Percentiles rank a stretch among this genome's conserved stretches.
These are phyloP conservation scores for Mus spicilegus DNA, from an alignment of 2,113 vertebrate species.

Conservation along the genomic window DNA sequence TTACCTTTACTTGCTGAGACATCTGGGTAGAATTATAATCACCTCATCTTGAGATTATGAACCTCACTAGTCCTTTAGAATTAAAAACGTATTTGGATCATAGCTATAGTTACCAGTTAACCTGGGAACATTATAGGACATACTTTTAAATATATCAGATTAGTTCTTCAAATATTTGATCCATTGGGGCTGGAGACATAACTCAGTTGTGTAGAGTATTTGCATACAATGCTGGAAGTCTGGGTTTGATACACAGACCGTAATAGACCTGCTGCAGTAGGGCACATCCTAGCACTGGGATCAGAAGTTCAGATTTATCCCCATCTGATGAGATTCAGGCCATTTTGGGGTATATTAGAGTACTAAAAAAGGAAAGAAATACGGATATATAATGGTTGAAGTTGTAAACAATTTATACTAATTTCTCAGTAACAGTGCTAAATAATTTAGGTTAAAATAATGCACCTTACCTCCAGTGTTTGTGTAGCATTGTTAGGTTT, in stretches of 20 bases:
- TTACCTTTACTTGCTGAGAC: background rate
- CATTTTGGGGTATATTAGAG: background rate
- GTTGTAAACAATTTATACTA: background rate
- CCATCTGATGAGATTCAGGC: background rate
- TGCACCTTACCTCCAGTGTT: background rate
- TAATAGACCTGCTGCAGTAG: no score
- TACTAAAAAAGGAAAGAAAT: background rate
- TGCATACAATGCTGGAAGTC: background rate
- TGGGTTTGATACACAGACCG: background rate
- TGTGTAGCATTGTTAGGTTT: background rate
- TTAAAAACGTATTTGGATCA: conserved; percentile 3
- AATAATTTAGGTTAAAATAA: background rate
- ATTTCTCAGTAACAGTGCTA: background rate
- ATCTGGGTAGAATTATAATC: conserved; percentile 16
- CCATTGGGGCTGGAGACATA: background rate
- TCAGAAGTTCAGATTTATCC: background rate
- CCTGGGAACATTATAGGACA: background rate
- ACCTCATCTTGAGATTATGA: background rate
- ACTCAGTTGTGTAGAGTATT: background rate
- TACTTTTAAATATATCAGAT: conserved; percentile 28
- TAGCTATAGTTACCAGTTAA: background rate
- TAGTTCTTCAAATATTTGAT: background rate
- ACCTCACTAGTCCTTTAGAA: conserved; percentile 1
- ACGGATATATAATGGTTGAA: background rate
- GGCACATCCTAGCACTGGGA: background rate